Evolutionary conservation across 2,888 invertebrate genomes (phyloP).

Genomic region (Tetranychus truncatus): DNA sequence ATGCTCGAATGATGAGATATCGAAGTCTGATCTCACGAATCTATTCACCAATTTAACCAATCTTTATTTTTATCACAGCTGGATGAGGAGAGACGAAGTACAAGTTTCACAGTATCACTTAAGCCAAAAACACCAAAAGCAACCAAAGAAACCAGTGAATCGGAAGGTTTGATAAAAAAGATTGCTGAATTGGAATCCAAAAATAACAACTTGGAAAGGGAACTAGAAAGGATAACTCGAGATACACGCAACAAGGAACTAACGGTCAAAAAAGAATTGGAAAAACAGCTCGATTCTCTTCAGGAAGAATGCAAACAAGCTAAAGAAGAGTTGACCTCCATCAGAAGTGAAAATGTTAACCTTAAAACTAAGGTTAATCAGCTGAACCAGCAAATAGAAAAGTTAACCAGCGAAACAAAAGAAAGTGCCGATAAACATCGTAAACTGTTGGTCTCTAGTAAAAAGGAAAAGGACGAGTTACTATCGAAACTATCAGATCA

Average conservation of each 20-base stretch:
- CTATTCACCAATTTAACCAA: too few relatives aligned
- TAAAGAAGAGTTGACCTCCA: not conserved
- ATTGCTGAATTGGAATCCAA: slow-evolving; percentile 11
- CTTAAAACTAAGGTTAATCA: slow-evolving; percentile 23
- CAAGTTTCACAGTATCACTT: slow-evolving; percentile 4
- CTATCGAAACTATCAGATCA: slow-evolving; percentile 40
- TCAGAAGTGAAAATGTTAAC: not conserved
- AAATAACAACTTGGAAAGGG: slow-evolving; percentile 30
- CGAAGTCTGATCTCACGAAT: too few relatives aligned
- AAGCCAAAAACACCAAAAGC: not conserved
- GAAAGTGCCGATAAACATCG: slow-evolving; percentile 42
- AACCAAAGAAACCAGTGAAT: not conserved
- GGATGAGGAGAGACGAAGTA: slow-evolving; percentile 28
- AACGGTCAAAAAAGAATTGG: not conserved
- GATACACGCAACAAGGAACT: slow-evolving; percentile 16
- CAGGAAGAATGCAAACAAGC: not conserved
- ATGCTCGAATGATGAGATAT: too few relatives aligned
- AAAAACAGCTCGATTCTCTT: not conserved
- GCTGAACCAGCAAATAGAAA: slow-evolving; percentile 21
- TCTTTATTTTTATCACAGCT: slow-evolving; percentile 25
- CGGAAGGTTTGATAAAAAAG: not conserved
- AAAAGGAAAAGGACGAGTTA: slow-evolving; percentile 45
- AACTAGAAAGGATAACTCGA: slow-evolving; percentile 24
- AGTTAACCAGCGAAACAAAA: slow-evolving; percentile 37
- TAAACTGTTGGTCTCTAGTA: not conserved